Evolutionary conservation across 1,140 invertebrate species (phyloP).

Genomic region (Eumeta japonica): DNA sequence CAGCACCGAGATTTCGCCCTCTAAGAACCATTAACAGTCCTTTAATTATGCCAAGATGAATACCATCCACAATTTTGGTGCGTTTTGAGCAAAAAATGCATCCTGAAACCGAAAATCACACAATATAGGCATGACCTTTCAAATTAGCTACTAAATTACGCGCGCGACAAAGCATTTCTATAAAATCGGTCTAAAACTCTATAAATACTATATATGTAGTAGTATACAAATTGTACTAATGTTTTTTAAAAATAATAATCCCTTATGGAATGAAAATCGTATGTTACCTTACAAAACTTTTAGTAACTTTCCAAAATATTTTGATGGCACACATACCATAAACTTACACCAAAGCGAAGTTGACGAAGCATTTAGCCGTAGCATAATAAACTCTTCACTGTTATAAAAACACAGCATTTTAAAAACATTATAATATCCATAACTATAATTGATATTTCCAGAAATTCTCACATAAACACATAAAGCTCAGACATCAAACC

Average conservation of each 20-base stretch:
- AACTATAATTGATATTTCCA: neutral
- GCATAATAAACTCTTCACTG: neutral
- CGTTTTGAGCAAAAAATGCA: constrained; percentile 6
- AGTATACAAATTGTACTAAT: too few relatives aligned
- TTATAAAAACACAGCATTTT: neutral
- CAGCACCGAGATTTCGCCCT: constrained; percentile 21
- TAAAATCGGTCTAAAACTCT: too few relatives aligned
- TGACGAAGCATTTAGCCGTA: constrained; percentile 22
- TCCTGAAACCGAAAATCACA: too few relatives aligned
- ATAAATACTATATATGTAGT: neutral
- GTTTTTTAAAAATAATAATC: too few relatives aligned
- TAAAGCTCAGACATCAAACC: too few relatives aligned
- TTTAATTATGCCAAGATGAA: neutral
- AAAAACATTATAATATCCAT: neutral
- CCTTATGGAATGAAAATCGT: too few relatives aligned
- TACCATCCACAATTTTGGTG: too few relatives aligned
- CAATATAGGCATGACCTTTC: constrained; percentile 55
- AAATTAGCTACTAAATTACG: constrained; percentile 53
- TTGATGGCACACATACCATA: constrained; percentile 57
- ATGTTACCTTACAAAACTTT: neutral
- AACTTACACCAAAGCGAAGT: constrained; percentile 36
- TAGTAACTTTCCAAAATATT: constrained; percentile 58
- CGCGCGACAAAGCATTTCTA: constrained; percentile 46
- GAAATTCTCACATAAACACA: neutral
- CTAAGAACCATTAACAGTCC: constrained; percentile 40